Evolutionary conservation across 2,797 vertebrate genomes (phyloP).

Genomic region (Strix occidentalis): DNA sequence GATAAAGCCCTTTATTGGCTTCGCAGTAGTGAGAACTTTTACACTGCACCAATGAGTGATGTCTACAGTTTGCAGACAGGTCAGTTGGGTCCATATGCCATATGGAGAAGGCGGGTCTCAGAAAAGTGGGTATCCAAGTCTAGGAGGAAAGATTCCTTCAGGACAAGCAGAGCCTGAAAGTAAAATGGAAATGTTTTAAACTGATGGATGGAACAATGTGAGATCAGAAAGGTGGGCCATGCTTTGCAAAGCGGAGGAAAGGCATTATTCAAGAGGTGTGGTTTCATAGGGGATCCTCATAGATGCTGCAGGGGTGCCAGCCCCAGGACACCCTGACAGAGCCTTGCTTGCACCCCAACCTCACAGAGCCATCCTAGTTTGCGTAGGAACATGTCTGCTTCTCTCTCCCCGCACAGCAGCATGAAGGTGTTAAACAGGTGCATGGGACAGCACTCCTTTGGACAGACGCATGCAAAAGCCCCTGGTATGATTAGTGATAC

Average conservation of each 20-base stretch:
- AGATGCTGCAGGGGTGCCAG: rapidly evolving
- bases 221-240: not conserved
- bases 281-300: not conserved
- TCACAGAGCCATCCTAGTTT: too few relatives aligned
- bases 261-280: rapidly evolving
- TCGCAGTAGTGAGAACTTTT: not conserved
- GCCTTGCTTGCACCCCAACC: too few relatives aligned
- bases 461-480: rapidly evolving
- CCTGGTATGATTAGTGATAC: rapidly evolving
- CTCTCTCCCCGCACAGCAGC: rapidly evolving
- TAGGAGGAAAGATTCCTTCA: not conserved
- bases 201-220: rapidly evolving
- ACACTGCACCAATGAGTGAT: not conserved
- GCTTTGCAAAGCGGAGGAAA: not conserved
- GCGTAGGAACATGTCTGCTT: not conserved
- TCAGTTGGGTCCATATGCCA: not conserved
- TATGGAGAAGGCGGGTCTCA: rapidly evolving
- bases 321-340: not conserved
- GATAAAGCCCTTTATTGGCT: not conserved
- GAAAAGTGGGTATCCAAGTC: not conserved
- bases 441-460: not conserved
- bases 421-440: not conserved
- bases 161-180: not conserved
- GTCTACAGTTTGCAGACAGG: not conserved
- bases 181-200: not conserved